These are phyloP conservation scores for Phyllotreta striolata DNA, from an alignment of 2,888 invertebrate genomes.

Conservation along the genomic window DNA sequence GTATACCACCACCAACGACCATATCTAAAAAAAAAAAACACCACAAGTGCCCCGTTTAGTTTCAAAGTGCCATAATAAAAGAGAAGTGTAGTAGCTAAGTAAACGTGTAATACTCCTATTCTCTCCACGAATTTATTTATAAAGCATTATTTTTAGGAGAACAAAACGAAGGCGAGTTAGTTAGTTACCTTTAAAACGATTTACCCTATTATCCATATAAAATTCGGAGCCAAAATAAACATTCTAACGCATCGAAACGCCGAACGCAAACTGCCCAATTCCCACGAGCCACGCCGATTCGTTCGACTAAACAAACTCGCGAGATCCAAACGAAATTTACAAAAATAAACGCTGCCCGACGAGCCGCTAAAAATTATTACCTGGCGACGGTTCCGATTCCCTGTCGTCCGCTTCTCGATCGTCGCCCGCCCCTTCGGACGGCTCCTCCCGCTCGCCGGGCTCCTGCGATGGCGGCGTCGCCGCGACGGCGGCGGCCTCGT, in stretches of 20 bases:
- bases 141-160: no score
- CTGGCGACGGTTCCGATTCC: constrained; percentile 26
- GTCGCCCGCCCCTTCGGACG: constrained; percentile 14
- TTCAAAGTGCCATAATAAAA: no score
- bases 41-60: constrained; percentile 28
- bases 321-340: constrained; percentile 23
- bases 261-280: background rate
- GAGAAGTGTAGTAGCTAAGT: no score
- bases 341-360: constrained; percentile 22
- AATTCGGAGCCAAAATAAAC: no score
- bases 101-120: no score
- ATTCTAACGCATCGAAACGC: background rate
- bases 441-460: constrained; percentile 19
- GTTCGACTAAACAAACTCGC: constrained; percentile 23
- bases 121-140: no score
- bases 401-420: constrained; percentile 11
- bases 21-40: constrained; percentile 48
- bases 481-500: constrained; percentile 13
- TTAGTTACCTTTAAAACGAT: no score
- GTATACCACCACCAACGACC: constrained; percentile 59
- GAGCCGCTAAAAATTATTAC: constrained; percentile 1
- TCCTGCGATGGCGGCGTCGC: constrained; percentile 17
- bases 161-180: no score
- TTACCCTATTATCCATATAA: no score
- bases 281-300: background rate